phyloP scores from a whole-genome alignment of 2,888 invertebrate genomes.

The Acleris emargana region DNA sequence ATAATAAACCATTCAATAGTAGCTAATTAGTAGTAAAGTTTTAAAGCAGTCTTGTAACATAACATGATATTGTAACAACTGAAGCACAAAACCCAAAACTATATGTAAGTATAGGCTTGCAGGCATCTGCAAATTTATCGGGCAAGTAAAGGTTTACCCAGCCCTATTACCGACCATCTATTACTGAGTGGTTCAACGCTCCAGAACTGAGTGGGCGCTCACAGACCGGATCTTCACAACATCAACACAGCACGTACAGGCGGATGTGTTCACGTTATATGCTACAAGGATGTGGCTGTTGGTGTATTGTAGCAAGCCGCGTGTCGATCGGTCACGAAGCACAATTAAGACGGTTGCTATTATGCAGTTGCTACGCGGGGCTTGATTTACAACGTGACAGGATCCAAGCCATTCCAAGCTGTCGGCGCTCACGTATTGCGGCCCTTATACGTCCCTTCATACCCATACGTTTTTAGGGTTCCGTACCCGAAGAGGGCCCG shows the following conservation, averaged over 20 bases:
- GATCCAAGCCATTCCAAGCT: slow-evolving; percentile 1
- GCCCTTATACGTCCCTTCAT: neutral
- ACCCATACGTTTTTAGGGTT: too few species aligned
- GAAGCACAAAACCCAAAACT: neutral
- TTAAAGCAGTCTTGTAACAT: too few species aligned
- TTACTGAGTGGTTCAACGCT: slow-evolving; percentile 12
- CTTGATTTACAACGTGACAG: slow-evolving; percentile 22
- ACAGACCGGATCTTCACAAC: slow-evolving; percentile 33
- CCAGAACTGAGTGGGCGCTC: slow-evolving; percentile 13
- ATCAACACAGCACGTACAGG: slow-evolving; percentile 36
- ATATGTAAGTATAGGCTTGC: neutral
- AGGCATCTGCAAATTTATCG: neutral
- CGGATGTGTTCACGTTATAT: slow-evolving; percentile 46
- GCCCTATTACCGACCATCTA: neutral
- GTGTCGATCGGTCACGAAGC: slow-evolving; percentile 63
- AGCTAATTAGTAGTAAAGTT: too few species aligned
- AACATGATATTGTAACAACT: too few species aligned
- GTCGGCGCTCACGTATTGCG: slow-evolving; percentile 4
- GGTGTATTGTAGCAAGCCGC: slow-evolving; percentile 54
- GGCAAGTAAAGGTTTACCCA: neutral
- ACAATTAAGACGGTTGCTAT: slow-evolving; percentile 27
- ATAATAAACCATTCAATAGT: too few species aligned
- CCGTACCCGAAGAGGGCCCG: too few species aligned
- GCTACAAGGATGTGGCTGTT: slow-evolving; percentile 64
- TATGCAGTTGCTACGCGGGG: slow-evolving; percentile 32